These are phyloP conservation scores for Celastrina argiolus DNA, from an alignment of 2,888 invertebrate genomes.

Conservation along the genomic window DNA sequence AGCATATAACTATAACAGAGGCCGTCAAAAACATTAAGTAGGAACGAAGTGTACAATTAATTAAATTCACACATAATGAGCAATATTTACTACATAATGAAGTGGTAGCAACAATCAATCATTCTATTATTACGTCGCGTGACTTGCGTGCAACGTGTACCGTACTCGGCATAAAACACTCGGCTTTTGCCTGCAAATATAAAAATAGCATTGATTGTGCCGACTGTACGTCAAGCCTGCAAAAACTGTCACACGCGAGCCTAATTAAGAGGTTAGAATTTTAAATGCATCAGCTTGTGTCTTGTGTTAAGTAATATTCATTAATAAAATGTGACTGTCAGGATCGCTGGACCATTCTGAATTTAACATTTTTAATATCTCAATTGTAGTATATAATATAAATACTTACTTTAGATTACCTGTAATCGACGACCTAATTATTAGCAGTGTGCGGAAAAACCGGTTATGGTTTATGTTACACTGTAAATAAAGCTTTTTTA, in stretches of 20 bases:
- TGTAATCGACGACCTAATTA: too few species aligned
- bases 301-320: too few species aligned
- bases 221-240: constrained; percentile 31
- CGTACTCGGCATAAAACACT: constrained; percentile 44
- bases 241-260: constrained; percentile 37
- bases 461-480: too few species aligned
- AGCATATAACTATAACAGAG: too few species aligned
- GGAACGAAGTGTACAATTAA: neutral
- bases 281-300: neutral
- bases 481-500: too few species aligned
- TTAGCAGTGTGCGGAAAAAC: too few species aligned
- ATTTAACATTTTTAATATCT: too few species aligned
- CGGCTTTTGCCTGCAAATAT: constrained; percentile 28
- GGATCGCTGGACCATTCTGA: too few species aligned
- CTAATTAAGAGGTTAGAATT: constrained; percentile 26
- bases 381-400: too few species aligned
- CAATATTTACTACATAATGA: constrained; percentile 47
- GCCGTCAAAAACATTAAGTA: too few species aligned
- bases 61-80: neutral
- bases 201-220: constrained; percentile 32
- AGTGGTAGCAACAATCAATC: constrained; percentile 66
- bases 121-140: constrained; percentile 61
- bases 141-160: constrained; percentile 50
- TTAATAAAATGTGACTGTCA: too few species aligned
- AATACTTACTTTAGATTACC: too few species aligned